A percentile compares a stretch with the other conserved stretches of the same genome.
Evolutionary conservation across 2,113 vertebrate genomes (phyloP).

Genomic region (Mastomys natalensis): DNA sequence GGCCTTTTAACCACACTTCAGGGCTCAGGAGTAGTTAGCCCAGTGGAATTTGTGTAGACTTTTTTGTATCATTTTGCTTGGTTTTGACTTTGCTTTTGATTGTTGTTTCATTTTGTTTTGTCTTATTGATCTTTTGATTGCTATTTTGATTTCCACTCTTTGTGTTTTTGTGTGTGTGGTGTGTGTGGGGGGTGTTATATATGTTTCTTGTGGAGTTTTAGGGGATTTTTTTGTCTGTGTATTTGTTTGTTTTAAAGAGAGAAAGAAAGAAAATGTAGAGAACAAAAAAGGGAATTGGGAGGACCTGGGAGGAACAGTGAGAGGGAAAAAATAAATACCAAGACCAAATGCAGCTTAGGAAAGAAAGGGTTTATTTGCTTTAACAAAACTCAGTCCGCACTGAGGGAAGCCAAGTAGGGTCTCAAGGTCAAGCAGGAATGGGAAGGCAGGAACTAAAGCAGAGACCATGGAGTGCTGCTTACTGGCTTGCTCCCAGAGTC

Average conservation of each 20-base stretch:
- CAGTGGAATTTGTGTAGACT: neutral
- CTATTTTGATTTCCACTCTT: neutral
- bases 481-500: neutral
- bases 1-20: neutral
- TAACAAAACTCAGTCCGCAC: neutral
- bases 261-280: neutral
- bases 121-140: neutral
- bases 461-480: neutral
- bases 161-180: neutral
- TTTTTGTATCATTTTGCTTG: neutral
- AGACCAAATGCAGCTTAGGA: neutral
- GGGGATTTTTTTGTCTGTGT: neutral
- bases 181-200: neutral
- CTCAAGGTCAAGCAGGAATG: neutral
- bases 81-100: neutral
- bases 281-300: neutral
- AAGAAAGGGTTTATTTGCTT: neutral
- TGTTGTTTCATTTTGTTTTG: neutral
- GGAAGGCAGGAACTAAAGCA: neutral
- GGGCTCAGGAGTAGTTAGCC: neutral
- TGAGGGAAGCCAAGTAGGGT: neutral
- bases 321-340: neutral
- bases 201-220: neutral
- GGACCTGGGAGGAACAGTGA: neutral
- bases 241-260: neutral